Base-by-base conservation (phyloP, 2,113 vertebrate species). In the Chunga burmeisteri region DNA sequence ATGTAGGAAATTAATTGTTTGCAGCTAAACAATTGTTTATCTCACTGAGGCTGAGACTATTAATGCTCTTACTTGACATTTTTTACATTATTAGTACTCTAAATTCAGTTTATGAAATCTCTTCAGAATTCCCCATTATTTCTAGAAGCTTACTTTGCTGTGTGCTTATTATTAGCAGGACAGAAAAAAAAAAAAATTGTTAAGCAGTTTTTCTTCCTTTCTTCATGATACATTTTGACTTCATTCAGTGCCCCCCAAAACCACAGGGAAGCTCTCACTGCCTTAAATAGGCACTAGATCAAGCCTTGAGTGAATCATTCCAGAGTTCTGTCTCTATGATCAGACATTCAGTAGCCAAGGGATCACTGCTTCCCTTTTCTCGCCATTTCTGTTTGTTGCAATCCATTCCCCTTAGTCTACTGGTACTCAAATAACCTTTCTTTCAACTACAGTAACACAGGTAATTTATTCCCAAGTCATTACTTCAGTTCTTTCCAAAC, bases 341-440 rank as follows among this genome's bases (percentile, higher is more conserved):
- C 87, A 81, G 36, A 70, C 23, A 49, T 38, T 73, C 26, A 72
- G 18, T 58, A 5, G 2, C 34, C 62, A 32, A 29, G 42, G 58
- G 50, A 75, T 11, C 3, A 47, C 52, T 56, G 34, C 18, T 87
- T 92, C 73, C 52, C 49, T 88, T 81, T 71, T 79, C 81, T 90
- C 89, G 49, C 73, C 94, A 81, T 65, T 96, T 94, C 72, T 94
- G 36, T 68, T 93, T 94, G 70, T 77, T 93, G 86, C 59, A 65
- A 82, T 87, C 19, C 40, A 68, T 79, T 94, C 81, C 62, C 83
- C 49, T 81, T 42, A 82, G 86, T 56, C 81, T 85, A 84, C 34
- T 65, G 86, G 68, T 92, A 94, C 91, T 95, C 88, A 83, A 66
- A 92, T 94, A 92, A 97, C 94, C 91, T 94, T 96, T 94, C 93